Evolutionary conservation across 1,140 invertebrate species (phyloP).

Genomic region (Trichomalopsis sarcophagae): DNA sequence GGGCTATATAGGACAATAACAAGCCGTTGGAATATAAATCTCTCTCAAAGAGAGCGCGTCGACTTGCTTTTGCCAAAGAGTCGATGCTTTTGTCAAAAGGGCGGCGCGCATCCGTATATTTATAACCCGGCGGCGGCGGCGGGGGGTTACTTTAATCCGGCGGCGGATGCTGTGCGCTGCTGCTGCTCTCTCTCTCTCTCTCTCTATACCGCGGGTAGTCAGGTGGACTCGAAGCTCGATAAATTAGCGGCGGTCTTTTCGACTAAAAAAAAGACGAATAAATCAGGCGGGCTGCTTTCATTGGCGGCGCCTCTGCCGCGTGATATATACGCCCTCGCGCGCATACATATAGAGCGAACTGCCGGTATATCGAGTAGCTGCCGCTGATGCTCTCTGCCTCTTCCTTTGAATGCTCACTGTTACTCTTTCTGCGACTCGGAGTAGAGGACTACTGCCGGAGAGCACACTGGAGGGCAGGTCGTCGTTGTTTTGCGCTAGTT

Average conservation of each 20-base stretch:
- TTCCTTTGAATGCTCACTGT: neutral
- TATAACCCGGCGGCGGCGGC: neutral
- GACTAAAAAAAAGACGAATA: neutral
- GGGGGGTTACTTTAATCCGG: constrained; percentile 10
- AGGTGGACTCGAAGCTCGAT: constrained; percentile 21
- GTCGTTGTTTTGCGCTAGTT: constrained; percentile 59
- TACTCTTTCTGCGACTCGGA: neutral
- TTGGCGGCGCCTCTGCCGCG: neutral
- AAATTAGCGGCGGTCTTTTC: constrained; percentile 10
- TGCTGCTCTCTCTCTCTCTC: neutral
- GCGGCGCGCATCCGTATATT: neutral
- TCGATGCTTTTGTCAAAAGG: constrained; percentile 3
- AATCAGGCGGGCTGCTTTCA: constrained; percentile 12
- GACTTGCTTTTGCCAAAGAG: neutral
- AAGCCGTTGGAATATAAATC: neutral
- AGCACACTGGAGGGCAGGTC: neutral
- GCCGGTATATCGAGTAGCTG: neutral
- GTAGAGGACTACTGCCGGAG: neutral
- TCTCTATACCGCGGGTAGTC: neutral
- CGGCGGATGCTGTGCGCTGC: neutral
- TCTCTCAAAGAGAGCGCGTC: neutral
- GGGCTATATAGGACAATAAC: neutral
- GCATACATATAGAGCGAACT: neutral
- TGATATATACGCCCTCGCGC: neutral
- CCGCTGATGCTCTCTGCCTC: neutral